Evolutionary conservation across 2,888 invertebrate species (phyloP), one percentile per base, ranked within the genome.

Genomic region (Lathronympha strigana): DNA sequence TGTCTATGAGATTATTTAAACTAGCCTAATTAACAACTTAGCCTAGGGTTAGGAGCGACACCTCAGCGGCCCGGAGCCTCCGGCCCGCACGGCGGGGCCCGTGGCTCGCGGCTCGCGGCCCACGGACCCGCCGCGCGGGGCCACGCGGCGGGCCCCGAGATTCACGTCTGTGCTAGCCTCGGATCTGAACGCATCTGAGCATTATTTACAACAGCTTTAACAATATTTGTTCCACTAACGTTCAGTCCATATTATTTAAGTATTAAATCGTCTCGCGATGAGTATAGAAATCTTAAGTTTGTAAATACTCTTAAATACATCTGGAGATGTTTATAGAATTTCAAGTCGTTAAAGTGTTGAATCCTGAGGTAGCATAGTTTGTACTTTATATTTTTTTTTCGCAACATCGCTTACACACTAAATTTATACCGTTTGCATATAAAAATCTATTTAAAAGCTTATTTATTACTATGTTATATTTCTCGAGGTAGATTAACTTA

Each of bases 401-500:
- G 71, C 76, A 78, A 84, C 81, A 83, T n/a, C 76, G 73, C 86
- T 86, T 90, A 88, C 71, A 73, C 57, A 64, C 85, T 90, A 88
- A 76, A 81, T 87, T 87, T 82, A 81, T 83, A 86, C 83, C 85
- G 83, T 82, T 81, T 85, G 85, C 90, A 91, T 91, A 91, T 90
- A 92, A 92, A 88, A 91, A 90, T 89, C 90, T 90, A 90, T 84
- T 86, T 87, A 84, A 81, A 88, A 89, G 86, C 87, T 85, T 86
- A 86, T 84, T 85, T 89, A 88, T 68, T 74, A 76, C 87, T 90
- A 89, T 78, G 74, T 84, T 87, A 83, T 84, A 87, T 83, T 88
- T 81, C 88, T 88, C 89, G 92, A 92, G 92, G 92, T 92, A 92
- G 92, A 90, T 91, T 87, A 86, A 86, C 86, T 90, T 90, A 90